A percentile compares a stretch with the other conserved stretches of the same genome.
Conservation (phyloP, 2,113 vertebrate species). For the Choloepus hoffmanni region DNA sequence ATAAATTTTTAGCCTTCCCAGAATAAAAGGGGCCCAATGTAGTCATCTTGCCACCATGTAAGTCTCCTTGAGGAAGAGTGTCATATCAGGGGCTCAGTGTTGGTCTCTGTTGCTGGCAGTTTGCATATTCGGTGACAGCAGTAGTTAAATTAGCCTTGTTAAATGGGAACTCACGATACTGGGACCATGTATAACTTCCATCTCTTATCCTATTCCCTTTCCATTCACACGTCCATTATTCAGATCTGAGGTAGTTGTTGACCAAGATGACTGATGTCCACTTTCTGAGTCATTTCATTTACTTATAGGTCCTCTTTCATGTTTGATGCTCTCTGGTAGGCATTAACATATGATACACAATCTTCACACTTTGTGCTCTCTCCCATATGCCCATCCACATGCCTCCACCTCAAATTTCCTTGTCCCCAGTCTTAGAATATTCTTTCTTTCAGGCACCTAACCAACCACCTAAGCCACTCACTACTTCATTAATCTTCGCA, state of each 20-base stretch:
- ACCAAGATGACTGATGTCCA: background rate
- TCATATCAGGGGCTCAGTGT: background rate
- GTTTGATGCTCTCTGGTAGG: background rate
- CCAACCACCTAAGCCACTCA: background rate
- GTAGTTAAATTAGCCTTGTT: background rate
- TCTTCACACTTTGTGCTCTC: background rate
- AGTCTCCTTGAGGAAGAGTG: background rate
- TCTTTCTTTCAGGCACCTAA: background rate
- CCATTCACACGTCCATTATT: background rate
- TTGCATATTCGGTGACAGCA: background rate
- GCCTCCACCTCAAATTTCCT: background rate
- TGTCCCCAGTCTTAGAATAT: background rate
- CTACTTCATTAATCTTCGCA: background rate
- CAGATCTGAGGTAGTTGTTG: background rate
- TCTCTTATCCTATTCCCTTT: background rate
- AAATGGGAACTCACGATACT: background rate
- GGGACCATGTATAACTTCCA: background rate
- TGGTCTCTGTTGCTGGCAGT: background rate
- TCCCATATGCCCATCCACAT: background rate
- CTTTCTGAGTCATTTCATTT: background rate
- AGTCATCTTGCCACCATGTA: background rate
- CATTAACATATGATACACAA: background rate
- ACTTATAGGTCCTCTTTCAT: background rate
- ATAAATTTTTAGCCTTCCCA: slow-evolving; percentile 4
- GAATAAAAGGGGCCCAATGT: background rate